Percentiles rank a stretch among this genome's conserved stretches.
Conservation (phyloP, 2,888 invertebrate species). For the Megalurothrips usitatus region DNA sequence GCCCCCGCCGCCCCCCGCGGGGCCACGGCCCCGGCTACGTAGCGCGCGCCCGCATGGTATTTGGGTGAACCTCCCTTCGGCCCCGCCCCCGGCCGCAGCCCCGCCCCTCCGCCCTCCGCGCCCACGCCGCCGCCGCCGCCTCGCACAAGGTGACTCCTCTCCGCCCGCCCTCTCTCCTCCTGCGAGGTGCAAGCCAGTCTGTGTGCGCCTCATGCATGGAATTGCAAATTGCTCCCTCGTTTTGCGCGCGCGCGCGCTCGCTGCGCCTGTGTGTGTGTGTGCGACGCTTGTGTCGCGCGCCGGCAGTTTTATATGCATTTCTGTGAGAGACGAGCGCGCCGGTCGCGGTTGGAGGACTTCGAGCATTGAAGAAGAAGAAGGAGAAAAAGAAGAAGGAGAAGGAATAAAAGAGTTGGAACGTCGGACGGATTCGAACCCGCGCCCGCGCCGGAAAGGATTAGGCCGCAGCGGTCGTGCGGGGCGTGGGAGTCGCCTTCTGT, state of each 20-base stretch:
- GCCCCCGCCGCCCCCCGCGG: no score
- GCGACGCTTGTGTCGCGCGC: neutral
- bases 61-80: neutral
- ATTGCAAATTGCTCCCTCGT: constrained; percentile 15
- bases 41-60: neutral
- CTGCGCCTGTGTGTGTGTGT: neutral
- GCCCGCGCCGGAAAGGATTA: neutral
- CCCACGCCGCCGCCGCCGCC: neutral
- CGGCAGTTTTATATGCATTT: no score
- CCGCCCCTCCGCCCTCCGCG: neutral
- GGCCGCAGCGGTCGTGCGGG: neutral
- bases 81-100: neutral
- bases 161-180: no score
- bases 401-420: neutral
- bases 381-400: neutral
- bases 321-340: no score
- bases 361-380: no score
- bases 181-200: neutral
- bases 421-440: neutral
- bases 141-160: neutral
- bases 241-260: neutral
- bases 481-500: neutral
- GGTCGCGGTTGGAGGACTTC: no score
- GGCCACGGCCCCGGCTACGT: no score
- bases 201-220: neutral